These are phyloP conservation scores for Aplodontia rufa DNA, from an alignment of 2,113 vertebrate genomes.

Conservation along the genomic window DNA sequence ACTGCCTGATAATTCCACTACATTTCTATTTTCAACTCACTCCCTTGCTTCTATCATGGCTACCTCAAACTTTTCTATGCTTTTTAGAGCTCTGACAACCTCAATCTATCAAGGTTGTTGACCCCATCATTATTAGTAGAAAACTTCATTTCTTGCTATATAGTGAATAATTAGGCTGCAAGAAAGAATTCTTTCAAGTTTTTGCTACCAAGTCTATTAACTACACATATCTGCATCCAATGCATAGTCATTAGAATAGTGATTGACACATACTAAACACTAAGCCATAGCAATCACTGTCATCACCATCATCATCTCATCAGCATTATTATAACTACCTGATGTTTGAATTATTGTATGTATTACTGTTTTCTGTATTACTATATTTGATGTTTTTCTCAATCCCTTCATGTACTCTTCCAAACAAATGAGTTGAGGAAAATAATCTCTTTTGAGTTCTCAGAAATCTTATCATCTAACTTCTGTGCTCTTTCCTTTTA, in stretches of 20 bases:
- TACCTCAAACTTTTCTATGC: conserved; percentile 10
- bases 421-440: not conserved
- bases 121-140: not conserved
- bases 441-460: not conserved
- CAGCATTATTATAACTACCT: not conserved
- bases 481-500: not conserved
- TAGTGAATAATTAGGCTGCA: not conserved
- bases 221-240: not conserved
- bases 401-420: not conserved
- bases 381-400: not conserved
- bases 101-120: not conserved
- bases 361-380: not conserved
- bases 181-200: not conserved
- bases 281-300: not conserved
- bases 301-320: not conserved
- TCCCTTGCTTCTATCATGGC: not conserved
- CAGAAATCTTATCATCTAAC: not conserved
- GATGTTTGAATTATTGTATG: not conserved
- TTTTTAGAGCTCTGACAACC: not conserved
- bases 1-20: not conserved
- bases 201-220: not conserved
- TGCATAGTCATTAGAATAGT: not conserved
- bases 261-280: not conserved
- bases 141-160: not conserved
- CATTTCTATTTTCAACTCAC: conserved; percentile 8